These are phyloP conservation scores for Prochilodus magdalenae DNA, from an alignment of 2,113 vertebrate genomes.

Conservation along the genomic window DNA sequence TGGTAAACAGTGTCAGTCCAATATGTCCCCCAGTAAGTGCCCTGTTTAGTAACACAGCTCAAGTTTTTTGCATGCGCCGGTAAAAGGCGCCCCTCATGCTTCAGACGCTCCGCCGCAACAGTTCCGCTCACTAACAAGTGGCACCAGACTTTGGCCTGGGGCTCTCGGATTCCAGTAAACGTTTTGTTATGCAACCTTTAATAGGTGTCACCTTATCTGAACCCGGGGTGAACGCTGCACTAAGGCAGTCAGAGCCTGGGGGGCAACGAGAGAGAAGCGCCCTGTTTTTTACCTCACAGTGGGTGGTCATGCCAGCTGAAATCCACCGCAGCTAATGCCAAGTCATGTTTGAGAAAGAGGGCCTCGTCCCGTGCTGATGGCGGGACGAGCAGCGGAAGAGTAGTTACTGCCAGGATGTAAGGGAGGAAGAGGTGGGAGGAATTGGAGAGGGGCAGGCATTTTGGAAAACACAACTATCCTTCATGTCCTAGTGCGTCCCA, in stretches of 20 bases:
- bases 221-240: conserved; percentile 57
- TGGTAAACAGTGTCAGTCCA: not conserved
- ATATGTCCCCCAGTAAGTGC: conserved; percentile 28
- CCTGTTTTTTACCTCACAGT: not conserved
- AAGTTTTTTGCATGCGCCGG: conserved; percentile 56
- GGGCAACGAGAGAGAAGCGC: conserved; percentile 1
- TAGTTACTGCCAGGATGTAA: conserved; percentile 26
- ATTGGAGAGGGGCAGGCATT: conserved; percentile 17
- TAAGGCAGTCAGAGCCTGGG: conserved; percentile 10
- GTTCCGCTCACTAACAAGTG: conserved; percentile 79
- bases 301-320: not conserved
- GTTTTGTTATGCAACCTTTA: conserved; percentile 78
- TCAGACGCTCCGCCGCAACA: conserved; percentile 68
- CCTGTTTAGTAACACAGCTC: conserved; percentile 75
- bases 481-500: conserved; percentile 67
- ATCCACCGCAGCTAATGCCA: conserved; percentile 22
- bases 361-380: not conserved
- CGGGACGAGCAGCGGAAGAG: not conserved
- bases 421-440: conserved; percentile 24
- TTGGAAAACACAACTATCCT: conserved; percentile 73
- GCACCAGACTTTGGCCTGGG: conserved; percentile 78
- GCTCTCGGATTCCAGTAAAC: conserved; percentile 80
- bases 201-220: conserved; percentile 77
- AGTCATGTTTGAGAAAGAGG: conserved; percentile 39
- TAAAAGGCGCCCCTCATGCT: conserved; percentile 61